Conservation (phyloP, 37 sponge, comb jelly and placozoan species). For the Geodia barretti region DNA sequence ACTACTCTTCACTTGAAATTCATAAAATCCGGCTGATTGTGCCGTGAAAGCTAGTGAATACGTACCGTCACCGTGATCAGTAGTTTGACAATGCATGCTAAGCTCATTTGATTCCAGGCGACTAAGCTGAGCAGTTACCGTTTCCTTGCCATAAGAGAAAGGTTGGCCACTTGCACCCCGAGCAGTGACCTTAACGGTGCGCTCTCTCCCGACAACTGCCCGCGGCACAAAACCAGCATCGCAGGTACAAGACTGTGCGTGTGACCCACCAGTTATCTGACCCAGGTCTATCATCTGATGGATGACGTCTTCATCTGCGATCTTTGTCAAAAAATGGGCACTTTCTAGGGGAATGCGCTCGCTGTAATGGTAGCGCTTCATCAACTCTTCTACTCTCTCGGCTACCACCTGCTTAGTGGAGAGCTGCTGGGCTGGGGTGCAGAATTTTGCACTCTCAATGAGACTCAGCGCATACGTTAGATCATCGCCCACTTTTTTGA, state of each 20-base stretch:
- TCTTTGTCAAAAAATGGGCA: neutral
- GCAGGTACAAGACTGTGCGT: neutral
- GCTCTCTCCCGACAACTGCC: constrained; percentile 14
- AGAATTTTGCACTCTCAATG: neutral
- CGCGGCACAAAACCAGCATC: neutral
- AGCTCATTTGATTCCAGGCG: constrained; percentile 11
- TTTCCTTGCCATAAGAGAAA: constrained; percentile 27
- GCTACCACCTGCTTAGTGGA: constrained; percentile 22
- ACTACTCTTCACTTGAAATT: constrained; percentile 17
- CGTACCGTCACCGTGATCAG: constrained; percentile 33
- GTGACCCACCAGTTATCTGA: neutral
- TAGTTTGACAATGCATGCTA: neutral
- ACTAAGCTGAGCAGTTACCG: neutral
- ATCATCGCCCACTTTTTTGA: constrained; percentile 10
- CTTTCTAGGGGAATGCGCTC: constrained; percentile 1
- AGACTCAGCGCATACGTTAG: neutral
- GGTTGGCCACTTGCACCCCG: constrained; percentile 5
- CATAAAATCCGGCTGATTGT: constrained; percentile 16
- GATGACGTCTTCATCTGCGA: neutral
- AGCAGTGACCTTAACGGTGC: constrained; percentile 14
- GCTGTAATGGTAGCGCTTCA: constrained; percentile 18
- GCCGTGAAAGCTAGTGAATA: constrained; percentile 30
- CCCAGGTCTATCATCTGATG: neutral
- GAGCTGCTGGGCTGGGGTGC: constrained; percentile 37
- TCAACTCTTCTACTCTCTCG: neutral